These are phyloP conservation scores for Meloe dianella DNA, from an alignment of 2,888 invertebrate genomes.

Conservation along the genomic window DNA sequence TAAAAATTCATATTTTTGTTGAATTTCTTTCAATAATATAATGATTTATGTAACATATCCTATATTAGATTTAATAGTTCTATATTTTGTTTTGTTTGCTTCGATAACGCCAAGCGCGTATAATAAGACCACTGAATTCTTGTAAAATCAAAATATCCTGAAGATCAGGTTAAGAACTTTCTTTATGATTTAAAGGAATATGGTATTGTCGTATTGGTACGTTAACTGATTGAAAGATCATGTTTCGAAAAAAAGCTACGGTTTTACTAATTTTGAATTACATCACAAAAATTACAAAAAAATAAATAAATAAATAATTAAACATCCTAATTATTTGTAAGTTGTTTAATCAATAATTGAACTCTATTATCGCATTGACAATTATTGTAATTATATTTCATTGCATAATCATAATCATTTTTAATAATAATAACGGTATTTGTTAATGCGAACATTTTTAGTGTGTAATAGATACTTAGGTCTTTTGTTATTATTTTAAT, in stretches of 20 bases:
- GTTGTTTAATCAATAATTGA: not conserved
- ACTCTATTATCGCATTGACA: not conserved
- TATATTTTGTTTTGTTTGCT: not conserved
- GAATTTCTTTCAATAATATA: not conserved
- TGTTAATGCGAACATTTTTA: not conserved
- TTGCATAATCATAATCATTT: not conserved
- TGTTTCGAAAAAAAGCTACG: not conserved
- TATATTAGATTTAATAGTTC: not conserved
- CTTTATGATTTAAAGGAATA: no score
- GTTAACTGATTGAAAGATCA: no score
- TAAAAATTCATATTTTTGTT: not conserved
- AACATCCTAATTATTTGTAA: not conserved
- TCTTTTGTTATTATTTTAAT: constrained; percentile 1
- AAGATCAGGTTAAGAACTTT: no score
- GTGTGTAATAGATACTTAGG: constrained; percentile 2
- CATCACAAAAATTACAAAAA: not conserved
- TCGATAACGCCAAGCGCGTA: not conserved
- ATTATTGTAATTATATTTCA: not conserved
- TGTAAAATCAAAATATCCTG: no score
- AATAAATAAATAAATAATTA: no score
- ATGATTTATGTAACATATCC: not conserved
- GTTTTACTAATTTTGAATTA: not conserved
- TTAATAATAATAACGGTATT: not conserved
- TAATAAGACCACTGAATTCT: not conserved
- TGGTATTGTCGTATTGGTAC: no score